Base-by-base conservation (phyloP, 2,113 vertebrate genomes). In the Brachypteracias leptosomus region DNA sequence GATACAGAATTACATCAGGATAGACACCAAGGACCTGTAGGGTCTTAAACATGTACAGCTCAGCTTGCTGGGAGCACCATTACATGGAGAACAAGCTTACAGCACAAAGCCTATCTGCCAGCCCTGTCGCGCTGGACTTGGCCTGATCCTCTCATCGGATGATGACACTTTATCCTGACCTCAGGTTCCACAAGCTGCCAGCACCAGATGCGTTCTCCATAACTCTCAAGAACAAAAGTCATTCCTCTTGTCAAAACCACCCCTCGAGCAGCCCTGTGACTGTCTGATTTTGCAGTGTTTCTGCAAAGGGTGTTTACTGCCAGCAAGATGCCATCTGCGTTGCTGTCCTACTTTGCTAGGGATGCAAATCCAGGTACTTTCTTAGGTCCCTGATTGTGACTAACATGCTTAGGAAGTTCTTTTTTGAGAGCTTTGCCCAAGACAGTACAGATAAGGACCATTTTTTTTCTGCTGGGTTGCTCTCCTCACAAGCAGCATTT, bases 311-410 rank as follows among this genome's bases (percentile, higher is more conserved):
- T 29, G 22, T 52, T 47, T 73, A 46, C 52, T 31, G 38, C 10
- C 58, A 58, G 66, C 36, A 79, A 79, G 36, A 25, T 11, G 16
- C 46, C 36, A 52, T 9, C 25, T 38, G 19, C 28, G 24, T 8
- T 2, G 2, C 51, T 44, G 35, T 59, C 44, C 24, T 72, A n/a
- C 59, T 52, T 66, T 29, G 28, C 35, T 51, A 46, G 38, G 26
- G 11, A 66, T 46, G n/a, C 44, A 66, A 71, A 85, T 49, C 21
- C 57, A 77, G 35, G 44, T 12, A 26, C 26, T 38, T 77, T 71
- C 63, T 62, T 9, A 2, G 62, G 42, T 72, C 44, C 65, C 38
- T 17, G 24, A 40, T 6, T 29, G 28, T 0, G 0, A n/a, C n/a
- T 22, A 44, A 58, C 18, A 24, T 7, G 3, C 16, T 16, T 38